Conservation (phyloP, 2,888 invertebrate species). For the Platerodrilus igneus region DNA sequence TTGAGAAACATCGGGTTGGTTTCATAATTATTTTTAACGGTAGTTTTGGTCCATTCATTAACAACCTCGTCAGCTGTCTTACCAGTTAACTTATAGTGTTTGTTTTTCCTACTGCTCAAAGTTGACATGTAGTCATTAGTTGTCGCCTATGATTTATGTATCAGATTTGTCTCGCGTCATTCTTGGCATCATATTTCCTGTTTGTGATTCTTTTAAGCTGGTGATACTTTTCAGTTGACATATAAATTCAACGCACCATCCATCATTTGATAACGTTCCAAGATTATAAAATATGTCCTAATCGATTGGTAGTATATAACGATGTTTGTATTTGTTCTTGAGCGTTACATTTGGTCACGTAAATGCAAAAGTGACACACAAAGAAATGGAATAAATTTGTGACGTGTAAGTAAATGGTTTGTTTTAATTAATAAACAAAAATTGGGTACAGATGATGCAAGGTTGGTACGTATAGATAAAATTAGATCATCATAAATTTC, state of each 20-base stretch:
- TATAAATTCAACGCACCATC: slow-evolving; percentile 17
- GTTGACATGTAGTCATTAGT: slow-evolving; percentile 18
- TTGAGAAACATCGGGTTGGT: no score
- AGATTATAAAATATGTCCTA: no score
- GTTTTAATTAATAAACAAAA: no score
- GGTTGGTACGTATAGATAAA: no score
- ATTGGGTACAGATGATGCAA: no score
- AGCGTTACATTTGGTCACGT: no score
- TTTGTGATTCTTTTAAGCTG: slow-evolving; percentile 21
- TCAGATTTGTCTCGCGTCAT: slow-evolving; percentile 21
- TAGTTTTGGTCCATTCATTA: slow-evolving; percentile 9
- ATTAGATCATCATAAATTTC: no score
- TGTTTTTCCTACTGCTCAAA: slow-evolving; percentile 21
- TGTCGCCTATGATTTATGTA: slow-evolving; percentile 22
- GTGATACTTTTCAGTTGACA: slow-evolving; percentile 15
- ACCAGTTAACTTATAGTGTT: slow-evolving; percentile 16
- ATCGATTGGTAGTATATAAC: no score
- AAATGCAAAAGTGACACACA: no score
- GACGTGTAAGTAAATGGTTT: no score
- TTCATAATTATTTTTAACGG: slow-evolving; percentile 8
- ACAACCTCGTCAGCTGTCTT: slow-evolving; percentile 4
- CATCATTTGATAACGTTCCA: slow-evolving; percentile 22
- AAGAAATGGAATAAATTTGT: no score
- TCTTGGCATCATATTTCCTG: slow-evolving; percentile 20
- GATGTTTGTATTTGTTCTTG: no score